Evolutionary conservation across 2,797 vertebrate genomes (phyloP), one percentile per base, ranked within the genome.

Genomic region (Ataeniobius toweri): DNA sequence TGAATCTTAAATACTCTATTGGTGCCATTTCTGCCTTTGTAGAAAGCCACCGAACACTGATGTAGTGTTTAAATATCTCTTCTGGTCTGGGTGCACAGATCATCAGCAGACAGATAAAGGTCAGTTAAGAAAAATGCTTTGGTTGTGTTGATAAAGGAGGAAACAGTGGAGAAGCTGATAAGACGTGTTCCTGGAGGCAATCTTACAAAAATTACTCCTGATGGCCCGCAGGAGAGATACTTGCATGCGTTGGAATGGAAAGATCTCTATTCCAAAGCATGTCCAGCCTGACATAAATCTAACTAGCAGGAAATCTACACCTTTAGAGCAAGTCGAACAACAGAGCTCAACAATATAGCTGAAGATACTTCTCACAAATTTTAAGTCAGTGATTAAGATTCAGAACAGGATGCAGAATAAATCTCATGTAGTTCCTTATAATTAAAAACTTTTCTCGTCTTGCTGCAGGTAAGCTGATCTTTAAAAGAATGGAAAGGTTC

Each of bases 371-470:
- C 1, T 31, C 5, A 39, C n/a, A 76, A 26, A 74, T 59, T 67
- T 58, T 74, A 79, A 79, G 51, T 48, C 67, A 72, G 70, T 76
- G 9, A 6, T 31, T 59, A 61, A 56, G 20, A 76, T 50, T 69
- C 53, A 74, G 31, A 70, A 68, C 24, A 58, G 51, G 61, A 28
- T 59, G 26, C 31, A 70, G 53, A 61, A 48, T 22, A 74, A 44
- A 73, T 59, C 39, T 73, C 36, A 10, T 61, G 16, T 3, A 48
- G 8, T 61, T 26, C 9, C 39, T 46, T 46, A 74, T 26, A 20
- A 59, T 26, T 46, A n/a, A 69, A 46, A 69, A 46, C 1, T 24
- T 2, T 69, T 46, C 41, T 68, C 5, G 6, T 46, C 9, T 2
- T 68, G 12, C 65, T 68, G 24, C 24, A 13, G 24, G 24, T 58